These are phyloP conservation scores for Clarias gariepinus DNA, from an alignment of 2,113 vertebrate species.

Conservation along the genomic window DNA sequence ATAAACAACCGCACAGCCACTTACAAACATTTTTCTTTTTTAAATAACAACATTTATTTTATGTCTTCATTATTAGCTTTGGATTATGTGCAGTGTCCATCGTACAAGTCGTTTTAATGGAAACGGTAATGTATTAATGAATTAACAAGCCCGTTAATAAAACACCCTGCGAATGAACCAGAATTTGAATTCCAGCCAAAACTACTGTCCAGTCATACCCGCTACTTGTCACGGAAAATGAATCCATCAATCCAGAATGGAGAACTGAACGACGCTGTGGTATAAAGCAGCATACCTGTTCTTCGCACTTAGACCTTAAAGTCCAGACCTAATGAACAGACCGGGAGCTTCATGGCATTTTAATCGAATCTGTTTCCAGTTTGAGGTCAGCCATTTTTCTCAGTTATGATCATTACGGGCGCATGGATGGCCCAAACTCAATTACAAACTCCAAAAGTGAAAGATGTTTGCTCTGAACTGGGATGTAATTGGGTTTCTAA, in stretches of 20 bases:
- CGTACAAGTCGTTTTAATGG: background rate
- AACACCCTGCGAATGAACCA: too few species aligned
- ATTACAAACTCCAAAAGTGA: slow-evolving; percentile 67
- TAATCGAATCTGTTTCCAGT: slow-evolving; percentile 69
- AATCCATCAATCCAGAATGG: background rate
- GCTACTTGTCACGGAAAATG: background rate
- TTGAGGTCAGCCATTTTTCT: slow-evolving; percentile 59
- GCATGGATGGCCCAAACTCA: slow-evolving; percentile 63
- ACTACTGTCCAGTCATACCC: background rate
- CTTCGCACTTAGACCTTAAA: slow-evolving; percentile 45
- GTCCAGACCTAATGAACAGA: slow-evolving; percentile 63
- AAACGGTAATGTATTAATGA: background rate
- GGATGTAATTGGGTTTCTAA: slow-evolving; percentile 61
- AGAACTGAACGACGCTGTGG: background rate
- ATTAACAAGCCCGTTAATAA: background rate
- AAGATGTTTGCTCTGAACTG: slow-evolving; percentile 67
- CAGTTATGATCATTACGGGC: slow-evolving; percentile 70
- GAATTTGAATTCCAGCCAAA: background rate
- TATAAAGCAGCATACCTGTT: background rate
- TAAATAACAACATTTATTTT: background rate
- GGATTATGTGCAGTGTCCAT: background rate
- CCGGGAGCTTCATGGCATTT: slow-evolving; percentile 52
- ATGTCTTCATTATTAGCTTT: background rate
- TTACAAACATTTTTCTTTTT: background rate
- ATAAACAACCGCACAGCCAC: background rate